Percentiles rank a stretch among this genome's conserved stretches.
These are phyloP conservation scores for Marronus borbonicus DNA, from an alignment of 2,888 invertebrate species.

Conservation along the genomic window DNA sequence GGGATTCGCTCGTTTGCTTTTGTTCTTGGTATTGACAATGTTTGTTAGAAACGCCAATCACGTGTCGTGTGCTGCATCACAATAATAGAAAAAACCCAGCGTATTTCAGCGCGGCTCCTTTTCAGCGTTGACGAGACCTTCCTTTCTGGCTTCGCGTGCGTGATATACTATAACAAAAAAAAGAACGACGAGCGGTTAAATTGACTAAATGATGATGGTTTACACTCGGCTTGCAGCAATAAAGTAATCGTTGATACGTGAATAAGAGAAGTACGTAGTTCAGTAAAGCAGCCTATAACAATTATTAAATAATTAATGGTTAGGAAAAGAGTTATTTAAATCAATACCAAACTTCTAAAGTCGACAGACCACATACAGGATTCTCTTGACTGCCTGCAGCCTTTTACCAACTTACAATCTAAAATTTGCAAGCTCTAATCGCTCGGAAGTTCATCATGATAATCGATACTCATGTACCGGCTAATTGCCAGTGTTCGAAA, in stretches of 20 bases:
- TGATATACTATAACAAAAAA: slow-evolving; percentile 37
- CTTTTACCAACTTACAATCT: too few relatives aligned
- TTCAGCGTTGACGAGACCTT: slow-evolving; percentile 22
- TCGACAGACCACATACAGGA: too few relatives aligned
- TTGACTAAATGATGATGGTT: slow-evolving; percentile 32
- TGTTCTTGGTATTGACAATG: slow-evolving; percentile 52
- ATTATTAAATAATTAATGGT: neutral
- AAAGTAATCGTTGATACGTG: slow-evolving; percentile 24
- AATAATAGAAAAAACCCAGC: slow-evolving; percentile 43
- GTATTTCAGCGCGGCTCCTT: slow-evolving; percentile 36
- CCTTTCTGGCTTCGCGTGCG: slow-evolving; percentile 29
- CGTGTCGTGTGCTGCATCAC: slow-evolving; percentile 50
- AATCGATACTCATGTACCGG: too few relatives aligned
- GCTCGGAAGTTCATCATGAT: too few relatives aligned
- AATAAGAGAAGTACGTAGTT: slow-evolving; percentile 10
- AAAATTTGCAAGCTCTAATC: too few relatives aligned
- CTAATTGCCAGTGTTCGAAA: too few relatives aligned
- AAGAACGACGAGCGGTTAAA: slow-evolving; percentile 36
- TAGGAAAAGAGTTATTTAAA: too few relatives aligned
- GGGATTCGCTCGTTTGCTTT: slow-evolving; percentile 53
- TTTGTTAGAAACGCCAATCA: slow-evolving; percentile 53
- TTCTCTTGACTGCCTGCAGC: too few relatives aligned
- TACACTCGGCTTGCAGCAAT: slow-evolving; percentile 14
- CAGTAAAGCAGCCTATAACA: neutral
- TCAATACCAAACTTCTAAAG: too few relatives aligned